Percentiles rank a stretch among this genome's conserved stretches.
phyloP scores from a whole-genome alignment of 2,888 invertebrate species.

The Leptarthrus brevirostris region DNA sequence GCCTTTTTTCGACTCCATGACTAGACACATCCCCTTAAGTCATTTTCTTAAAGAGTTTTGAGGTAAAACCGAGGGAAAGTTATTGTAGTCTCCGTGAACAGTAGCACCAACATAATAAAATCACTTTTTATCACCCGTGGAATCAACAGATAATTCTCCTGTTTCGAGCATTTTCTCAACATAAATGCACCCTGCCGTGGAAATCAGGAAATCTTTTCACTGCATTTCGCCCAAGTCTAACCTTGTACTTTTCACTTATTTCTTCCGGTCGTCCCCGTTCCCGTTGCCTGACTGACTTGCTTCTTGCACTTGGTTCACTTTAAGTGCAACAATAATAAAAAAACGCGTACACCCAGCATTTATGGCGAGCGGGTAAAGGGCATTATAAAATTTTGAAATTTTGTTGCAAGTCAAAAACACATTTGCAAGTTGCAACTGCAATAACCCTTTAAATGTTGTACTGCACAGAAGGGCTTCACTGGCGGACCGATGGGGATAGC shows the following conservation, averaged over 20 bases:
- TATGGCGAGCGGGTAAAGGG: too few relatives aligned
- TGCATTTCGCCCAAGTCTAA: conserved; percentile 12
- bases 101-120: too few relatives aligned
- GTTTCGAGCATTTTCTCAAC: not conserved
- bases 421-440: conserved; percentile 37
- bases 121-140: not conserved
- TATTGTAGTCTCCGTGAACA: too few relatives aligned
- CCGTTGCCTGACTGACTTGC: not conserved
- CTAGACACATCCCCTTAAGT: too few relatives aligned
- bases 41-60: too few relatives aligned
- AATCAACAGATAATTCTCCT: conserved; percentile 29
- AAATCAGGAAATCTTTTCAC: conserved; percentile 27
- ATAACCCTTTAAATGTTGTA: conserved; percentile 34
- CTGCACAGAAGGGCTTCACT: not conserved
- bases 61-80: too few relatives aligned
- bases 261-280: not conserved
- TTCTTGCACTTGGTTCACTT: not conserved
- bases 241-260: conserved; percentile 42
- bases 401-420: conserved; percentile 41
- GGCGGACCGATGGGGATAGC: conserved; percentile 22
- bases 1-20: too few relatives aligned
- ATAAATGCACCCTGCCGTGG: not conserved
- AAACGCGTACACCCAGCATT: too few relatives aligned
- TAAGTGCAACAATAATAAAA: conserved; percentile 3
- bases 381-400: conserved; percentile 43